Conservation (phyloP, 2,797 vertebrate species). For the Pangasius sanitwongsei region DNA sequence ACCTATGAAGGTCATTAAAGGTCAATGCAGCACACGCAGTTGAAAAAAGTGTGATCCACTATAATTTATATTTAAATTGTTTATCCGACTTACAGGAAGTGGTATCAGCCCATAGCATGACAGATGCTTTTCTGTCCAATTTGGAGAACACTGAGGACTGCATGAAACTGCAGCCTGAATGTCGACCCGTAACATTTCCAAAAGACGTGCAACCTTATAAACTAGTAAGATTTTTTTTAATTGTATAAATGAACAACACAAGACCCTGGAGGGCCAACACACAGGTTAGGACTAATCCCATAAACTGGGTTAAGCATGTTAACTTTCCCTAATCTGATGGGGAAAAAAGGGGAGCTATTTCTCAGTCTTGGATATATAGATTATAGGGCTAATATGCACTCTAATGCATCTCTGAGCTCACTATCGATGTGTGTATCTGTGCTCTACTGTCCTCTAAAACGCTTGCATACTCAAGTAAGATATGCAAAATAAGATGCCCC, state of each 20-base stretch:
- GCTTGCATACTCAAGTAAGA: not conserved
- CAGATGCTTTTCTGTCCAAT: not conserved
- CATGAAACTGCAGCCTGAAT: constrained; percentile 45
- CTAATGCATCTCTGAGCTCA: not conserved
- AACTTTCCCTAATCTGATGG: constrained; percentile 44
- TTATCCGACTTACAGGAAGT: not conserved
- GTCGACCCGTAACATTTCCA: not conserved
- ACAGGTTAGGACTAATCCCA: not conserved
- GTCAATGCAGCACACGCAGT: constrained; percentile 64
- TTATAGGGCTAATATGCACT: not conserved
- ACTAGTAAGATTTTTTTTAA: not conserved
- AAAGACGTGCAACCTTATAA: not conserved
- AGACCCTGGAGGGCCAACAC: not conserved
- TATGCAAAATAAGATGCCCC: not conserved
- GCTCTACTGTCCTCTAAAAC: not conserved
- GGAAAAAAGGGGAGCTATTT: not conserved
- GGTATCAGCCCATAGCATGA: not conserved
- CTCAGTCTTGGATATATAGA: not conserved
- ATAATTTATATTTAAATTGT: not conserved
- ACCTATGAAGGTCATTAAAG: constrained; percentile 72
- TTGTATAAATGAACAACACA: not conserved
- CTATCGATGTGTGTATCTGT: constrained; percentile 1
- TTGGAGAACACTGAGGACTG: not conserved
- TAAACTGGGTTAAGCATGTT: constrained; percentile 23
- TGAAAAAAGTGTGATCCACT: constrained; percentile 20